These are phyloP conservation scores for Choloepus didactylus DNA, from an alignment of 2,797 vertebrate genomes.

Conservation along the genomic window DNA sequence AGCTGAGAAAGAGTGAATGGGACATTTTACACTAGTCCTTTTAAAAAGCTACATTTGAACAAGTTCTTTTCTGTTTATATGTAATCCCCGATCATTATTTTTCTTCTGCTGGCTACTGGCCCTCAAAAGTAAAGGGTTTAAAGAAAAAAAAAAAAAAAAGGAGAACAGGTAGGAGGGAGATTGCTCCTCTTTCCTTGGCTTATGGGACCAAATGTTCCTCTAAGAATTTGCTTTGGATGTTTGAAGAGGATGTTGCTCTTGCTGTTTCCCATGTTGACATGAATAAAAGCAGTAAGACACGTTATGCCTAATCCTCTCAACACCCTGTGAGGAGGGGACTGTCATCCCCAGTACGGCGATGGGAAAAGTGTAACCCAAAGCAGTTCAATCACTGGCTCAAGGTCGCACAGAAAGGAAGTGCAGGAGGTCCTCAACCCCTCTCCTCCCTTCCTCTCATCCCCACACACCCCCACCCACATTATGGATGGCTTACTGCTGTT, in stretches of 20 bases:
- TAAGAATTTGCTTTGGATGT: background rate
- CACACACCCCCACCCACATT: background rate
- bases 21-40: constrained; percentile 9
- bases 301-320: background rate
- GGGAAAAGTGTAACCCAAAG: background rate
- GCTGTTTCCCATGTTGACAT: background rate
- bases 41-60: constrained; percentile 49
- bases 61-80: constrained; percentile 29
- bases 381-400: constrained; percentile 20
- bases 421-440: background rate
- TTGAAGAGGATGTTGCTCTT: background rate
- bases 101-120: background rate
- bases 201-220: background rate
- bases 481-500: constrained; percentile 10
- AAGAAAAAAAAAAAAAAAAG: background rate
- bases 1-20: constrained; percentile 32
- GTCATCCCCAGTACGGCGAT: background rate
- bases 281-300: background rate
- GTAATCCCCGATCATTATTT: constrained; percentile 9
- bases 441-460: background rate
- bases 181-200: background rate
- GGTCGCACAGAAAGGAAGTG: background rate
- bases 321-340: background rate
- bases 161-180: no score
- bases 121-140: background rate